Percentiles rank a stretch among this genome's conserved stretches.
phyloP scores from a whole-genome alignment of 2,113 vertebrate genomes.

The Nothoprocta perdicaria region DNA sequence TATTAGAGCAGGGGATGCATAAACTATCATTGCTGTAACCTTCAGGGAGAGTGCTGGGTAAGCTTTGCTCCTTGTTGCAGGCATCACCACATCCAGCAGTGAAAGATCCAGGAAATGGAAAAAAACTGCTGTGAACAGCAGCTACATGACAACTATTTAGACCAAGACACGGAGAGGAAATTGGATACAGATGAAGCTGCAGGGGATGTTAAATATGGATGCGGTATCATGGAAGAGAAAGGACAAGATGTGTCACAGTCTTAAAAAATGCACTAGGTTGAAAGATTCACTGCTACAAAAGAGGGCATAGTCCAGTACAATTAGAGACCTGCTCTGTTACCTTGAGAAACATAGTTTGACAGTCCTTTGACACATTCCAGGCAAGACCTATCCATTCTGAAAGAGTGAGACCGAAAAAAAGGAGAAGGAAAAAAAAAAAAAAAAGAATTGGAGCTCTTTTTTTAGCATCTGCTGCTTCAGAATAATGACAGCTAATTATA shows the following conservation, averaged over 20 bases:
- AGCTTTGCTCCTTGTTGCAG: background rate
- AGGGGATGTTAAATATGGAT: background rate
- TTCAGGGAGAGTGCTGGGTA: fast-evolving
- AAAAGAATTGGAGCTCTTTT: background rate
- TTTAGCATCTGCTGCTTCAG: slow-evolving; percentile 20
- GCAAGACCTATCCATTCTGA: background rate
- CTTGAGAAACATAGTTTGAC: background rate
- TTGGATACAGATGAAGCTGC: background rate
- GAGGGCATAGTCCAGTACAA: background rate
- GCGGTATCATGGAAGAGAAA: background rate
- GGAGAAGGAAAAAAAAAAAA: fast-evolving
- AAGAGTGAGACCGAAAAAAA: background rate
- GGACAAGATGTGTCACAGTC: background rate
- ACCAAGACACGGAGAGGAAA: background rate
- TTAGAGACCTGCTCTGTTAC: background rate
- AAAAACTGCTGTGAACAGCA: background rate
- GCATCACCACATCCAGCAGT: background rate
- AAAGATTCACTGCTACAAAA: background rate
- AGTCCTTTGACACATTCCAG: slow-evolving; percentile 14
- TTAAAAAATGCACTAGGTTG: background rate
- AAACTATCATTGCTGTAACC: background rate
- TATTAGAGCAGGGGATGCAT: background rate
- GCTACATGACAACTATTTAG: background rate
- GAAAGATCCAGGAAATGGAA: background rate
- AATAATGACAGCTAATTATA: slow-evolving; percentile 55